Base-by-base conservation (phyloP, 2,888 invertebrate species). In the Agonopterix heracliana region DNA sequence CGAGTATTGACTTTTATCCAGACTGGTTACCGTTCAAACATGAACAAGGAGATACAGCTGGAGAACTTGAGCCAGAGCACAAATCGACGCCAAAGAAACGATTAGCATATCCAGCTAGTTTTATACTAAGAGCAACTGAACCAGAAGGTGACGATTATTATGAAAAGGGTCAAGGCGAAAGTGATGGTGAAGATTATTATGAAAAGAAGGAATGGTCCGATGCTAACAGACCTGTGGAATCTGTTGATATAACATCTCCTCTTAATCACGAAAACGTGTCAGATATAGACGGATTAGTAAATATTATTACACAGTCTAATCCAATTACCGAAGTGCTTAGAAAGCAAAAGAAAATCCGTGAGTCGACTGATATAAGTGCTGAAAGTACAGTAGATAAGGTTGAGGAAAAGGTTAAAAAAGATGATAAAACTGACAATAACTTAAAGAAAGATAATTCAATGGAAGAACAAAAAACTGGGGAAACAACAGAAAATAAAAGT, bases 11-110 rank as follows among this genome's bases (percentile, higher is more conserved):
- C 41, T 65, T 77, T n/a, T 86, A 71, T 50, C 86, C 86, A 14
- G 81, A 85, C 62, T 86, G 85, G 87, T 86, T 85, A n/a, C 83
- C 85, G 0, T 86, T 85, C 53, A 84, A 83, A 61, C 85, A 83
- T 51, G 85, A 84, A 61, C 73, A 81, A 5, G 83, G 81, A 2
- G 78, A 78, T 4, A 77, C 84, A 50, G 56, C 85, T 3, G 85
- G 81, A 48, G 81, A 87, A 46, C 63, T 75, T 1, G 70, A 75
- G 36, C 71, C 75, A 41, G 61, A 63, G 26, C 54, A 60, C 4
- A 81, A 81, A 59, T 58, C 64, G 2, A 85, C 83, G 57, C 73
- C 78, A 7, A 86, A 81, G 54, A 88, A 87, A 54, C 68, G 88
- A 54, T 61, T 87, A 44, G 88, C 88, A 1, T 66, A 62, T 1